These are phyloP conservation scores for Rhodinocichla rosea DNA, from an alignment of 2,113 vertebrate species.

Conservation along the genomic window DNA sequence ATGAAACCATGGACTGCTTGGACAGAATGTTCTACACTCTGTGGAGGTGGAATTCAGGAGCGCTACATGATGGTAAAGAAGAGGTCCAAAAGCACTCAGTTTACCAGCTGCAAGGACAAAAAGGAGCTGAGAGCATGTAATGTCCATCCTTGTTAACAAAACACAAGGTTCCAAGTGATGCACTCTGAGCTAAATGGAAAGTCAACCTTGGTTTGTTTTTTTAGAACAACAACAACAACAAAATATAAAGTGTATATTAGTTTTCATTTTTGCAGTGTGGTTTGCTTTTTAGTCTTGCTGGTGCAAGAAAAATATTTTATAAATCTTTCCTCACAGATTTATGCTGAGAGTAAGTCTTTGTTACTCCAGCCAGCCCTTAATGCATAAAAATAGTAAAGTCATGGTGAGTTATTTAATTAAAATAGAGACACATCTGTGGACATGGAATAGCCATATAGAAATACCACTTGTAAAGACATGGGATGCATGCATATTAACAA, in stretches of 20 bases:
- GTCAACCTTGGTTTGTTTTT: constrained; percentile 72
- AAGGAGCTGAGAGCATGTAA: constrained; percentile 97
- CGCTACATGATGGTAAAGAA: constrained; percentile 95
- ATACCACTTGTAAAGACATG: constrained; percentile 43
- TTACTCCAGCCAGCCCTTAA: constrained; percentile 62
- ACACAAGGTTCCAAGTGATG: constrained; percentile 53
- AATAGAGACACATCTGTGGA: constrained; percentile 30
- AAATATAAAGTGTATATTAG: constrained; percentile 70
- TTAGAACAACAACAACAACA: constrained; percentile 35
- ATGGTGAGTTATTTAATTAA: constrained; percentile 39
- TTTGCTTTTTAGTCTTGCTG: constrained; percentile 75
- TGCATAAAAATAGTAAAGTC: constrained; percentile 44
- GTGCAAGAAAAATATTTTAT: constrained; percentile 73
- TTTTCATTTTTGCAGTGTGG: constrained; percentile 76
- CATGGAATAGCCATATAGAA: constrained; percentile 57
- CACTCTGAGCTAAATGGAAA: constrained; percentile 75
- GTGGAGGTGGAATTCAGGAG: constrained; percentile 95
- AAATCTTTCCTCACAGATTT: constrained; percentile 60
- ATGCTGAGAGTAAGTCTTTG: constrained; percentile 40
- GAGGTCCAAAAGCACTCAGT: constrained; percentile 89
- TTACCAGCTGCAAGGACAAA: constrained; percentile 96
- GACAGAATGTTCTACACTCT: constrained; percentile 92
- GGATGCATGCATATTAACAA: constrained; percentile 49
- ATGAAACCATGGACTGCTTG: constrained; percentile 95
- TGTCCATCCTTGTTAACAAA: constrained; percentile 92